Evolutionary conservation across 23 tunicate genomes (phyloP).

Genomic region (Phallusia fumigata): DNA sequence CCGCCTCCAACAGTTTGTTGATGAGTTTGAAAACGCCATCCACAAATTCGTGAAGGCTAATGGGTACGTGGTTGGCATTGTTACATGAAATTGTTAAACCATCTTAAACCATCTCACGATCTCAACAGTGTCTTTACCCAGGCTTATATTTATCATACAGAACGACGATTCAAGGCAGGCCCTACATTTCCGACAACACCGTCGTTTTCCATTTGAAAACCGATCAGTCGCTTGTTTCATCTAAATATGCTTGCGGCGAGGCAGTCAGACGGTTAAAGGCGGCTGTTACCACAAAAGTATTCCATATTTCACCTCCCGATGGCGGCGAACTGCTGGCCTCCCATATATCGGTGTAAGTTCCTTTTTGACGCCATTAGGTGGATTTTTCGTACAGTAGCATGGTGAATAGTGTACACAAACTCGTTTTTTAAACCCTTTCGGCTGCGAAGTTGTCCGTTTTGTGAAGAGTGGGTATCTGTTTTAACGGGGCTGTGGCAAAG

Average conservation of each 20-base stretch:
- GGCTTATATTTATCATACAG: not conserved
- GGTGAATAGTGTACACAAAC: too few relatives aligned
- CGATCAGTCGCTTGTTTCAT: not conserved
- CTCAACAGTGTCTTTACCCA: too few relatives aligned
- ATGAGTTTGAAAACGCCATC: conserved; percentile 20
- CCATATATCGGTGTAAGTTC: conserved; percentile 28
- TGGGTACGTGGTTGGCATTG: too few relatives aligned
- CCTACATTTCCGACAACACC: not conserved
- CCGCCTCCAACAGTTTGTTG: conserved; percentile 10
- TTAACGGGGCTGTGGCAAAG: too few relatives aligned
- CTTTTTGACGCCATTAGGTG: too few relatives aligned
- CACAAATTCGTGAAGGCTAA: conserved; percentile 19
- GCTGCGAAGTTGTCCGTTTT: too few relatives aligned
- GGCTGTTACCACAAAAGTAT: conserved; percentile 6
- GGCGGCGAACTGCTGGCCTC: conserved; percentile 13
- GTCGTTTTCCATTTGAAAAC: not conserved
- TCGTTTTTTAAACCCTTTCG: too few relatives aligned
- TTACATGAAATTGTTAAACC: too few relatives aligned
- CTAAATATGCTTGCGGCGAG: conserved; percentile 20
- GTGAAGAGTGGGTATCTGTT: too few relatives aligned
- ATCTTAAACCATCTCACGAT: too few relatives aligned
- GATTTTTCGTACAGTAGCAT: too few relatives aligned
- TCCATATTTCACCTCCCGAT: conserved; percentile 22
- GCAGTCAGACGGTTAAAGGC: conserved; percentile 30
- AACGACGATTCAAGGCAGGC: not conserved